These are phyloP conservation scores for Capromys pilorides DNA, from an alignment of 2,797 vertebrate genomes.

Conservation along the genomic window DNA sequence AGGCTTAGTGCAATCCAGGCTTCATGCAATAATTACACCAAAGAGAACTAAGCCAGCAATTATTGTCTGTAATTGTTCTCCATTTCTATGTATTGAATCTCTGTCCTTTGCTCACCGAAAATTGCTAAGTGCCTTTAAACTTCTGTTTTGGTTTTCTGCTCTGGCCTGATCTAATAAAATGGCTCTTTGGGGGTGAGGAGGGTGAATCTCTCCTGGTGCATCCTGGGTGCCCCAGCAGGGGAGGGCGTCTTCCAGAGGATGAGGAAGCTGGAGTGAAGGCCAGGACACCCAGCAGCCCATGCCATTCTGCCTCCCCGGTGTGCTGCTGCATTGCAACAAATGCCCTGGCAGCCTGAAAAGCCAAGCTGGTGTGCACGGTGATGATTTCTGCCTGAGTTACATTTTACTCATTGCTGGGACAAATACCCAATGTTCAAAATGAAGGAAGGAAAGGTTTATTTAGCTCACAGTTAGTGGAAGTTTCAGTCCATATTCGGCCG, in stretches of 20 bases:
- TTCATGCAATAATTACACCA: conserved; percentile 6
- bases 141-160: neutral
- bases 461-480: too few species aligned
- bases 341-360: neutral
- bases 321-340: neutral
- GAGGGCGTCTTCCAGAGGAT: neutral
- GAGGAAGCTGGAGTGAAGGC: neutral
- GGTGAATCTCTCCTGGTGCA: neutral
- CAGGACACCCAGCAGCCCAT: fast-evolving
- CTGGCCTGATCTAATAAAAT: conserved; percentile 28
- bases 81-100: conserved; percentile 23
- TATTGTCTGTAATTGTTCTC: conserved; percentile 2
- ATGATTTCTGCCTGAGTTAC: too few species aligned
- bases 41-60: conserved; percentile 59
- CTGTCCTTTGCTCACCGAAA: neutral
- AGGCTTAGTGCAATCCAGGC: conserved; percentile 12
- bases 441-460: too few species aligned
- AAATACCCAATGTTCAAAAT: too few species aligned
- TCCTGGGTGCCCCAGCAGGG: neutral
- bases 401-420: too few species aligned
- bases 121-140: neutral
- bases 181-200: neutral
- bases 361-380: neutral
- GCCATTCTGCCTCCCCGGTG: neutral
- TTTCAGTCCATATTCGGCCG: too few species aligned